Evolutionary conservation across 2,888 invertebrate genomes (phyloP).

Genomic region (Suillia variegata): DNA sequence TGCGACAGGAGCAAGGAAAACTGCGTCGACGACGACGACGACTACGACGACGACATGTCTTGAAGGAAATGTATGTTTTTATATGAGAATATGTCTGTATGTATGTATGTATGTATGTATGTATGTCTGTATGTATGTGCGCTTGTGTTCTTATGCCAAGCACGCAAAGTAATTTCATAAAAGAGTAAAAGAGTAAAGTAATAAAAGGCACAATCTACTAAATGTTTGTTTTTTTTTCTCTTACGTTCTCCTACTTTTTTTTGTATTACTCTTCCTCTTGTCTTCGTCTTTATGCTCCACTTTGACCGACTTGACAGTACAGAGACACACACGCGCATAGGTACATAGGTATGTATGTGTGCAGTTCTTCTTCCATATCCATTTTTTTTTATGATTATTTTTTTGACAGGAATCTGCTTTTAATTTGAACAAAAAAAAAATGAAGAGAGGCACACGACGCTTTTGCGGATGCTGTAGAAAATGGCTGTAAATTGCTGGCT

Average conservation of each 20-base stretch:
- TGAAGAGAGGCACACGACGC: no score
- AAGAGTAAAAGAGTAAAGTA: conserved; percentile 3
- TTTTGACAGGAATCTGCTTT: background rate
- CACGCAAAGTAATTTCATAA: conserved; percentile 29
- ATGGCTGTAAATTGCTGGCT: background rate
- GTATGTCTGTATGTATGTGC: background rate
- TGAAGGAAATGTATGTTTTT: conserved; percentile 1
- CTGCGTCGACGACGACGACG: conserved; percentile 3
- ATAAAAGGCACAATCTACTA: background rate
- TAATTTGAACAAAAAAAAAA: background rate
- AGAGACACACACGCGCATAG: background rate
- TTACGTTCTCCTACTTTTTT: background rate
- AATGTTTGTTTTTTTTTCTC: background rate
- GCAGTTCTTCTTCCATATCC: background rate
- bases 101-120: background rate
- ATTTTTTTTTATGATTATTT: no score
- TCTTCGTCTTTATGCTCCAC: no score
- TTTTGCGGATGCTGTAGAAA: background rate
- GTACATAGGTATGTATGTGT: background rate
- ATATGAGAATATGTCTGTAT: no score
- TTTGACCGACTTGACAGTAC: no score
- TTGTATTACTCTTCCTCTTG: background rate
- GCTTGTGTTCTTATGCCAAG: conserved; percentile 21
- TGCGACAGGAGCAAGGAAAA: background rate
- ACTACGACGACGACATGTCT: background rate